Evolutionary conservation across 2,113 vertebrate genomes (phyloP).

Genomic region (Oplegnathus fasciatus): DNA sequence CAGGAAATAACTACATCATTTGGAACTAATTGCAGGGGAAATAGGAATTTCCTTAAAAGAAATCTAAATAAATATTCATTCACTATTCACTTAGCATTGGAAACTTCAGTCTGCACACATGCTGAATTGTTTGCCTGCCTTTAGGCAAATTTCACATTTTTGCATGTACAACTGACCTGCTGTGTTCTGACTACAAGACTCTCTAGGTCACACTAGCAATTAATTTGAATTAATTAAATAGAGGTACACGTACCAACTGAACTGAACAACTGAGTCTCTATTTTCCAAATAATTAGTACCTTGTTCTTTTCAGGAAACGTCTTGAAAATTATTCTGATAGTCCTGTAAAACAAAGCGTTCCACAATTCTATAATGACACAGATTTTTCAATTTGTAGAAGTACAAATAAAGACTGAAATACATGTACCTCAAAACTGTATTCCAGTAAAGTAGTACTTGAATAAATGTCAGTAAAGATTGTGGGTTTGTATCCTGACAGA

Average conservation of each 20-base stretch:
- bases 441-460: neutral
- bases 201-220: neutral
- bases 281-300: neutral
- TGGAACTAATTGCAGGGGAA: neutral
- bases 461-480: neutral
- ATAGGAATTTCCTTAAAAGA: neutral
- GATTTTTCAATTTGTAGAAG: neutral
- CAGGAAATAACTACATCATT: neutral
- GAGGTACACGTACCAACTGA: neutral
- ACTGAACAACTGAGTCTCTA: neutral
- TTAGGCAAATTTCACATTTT: neutral
- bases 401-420: neutral
- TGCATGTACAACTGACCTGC: constrained; percentile 5
- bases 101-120: neutral
- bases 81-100: neutral
- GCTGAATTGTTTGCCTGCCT: neutral
- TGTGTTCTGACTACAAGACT: neutral
- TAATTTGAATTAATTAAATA: constrained; percentile 2
- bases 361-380: neutral
- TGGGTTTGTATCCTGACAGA: constrained; percentile 4
- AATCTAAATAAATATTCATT: neutral
- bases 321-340: neutral
- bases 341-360: neutral
- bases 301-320: neutral
- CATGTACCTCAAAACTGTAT: neutral